phyloP scores from a whole-genome alignment of 92 coral and sea anemone species.

The Meandrina meandrites region DNA sequence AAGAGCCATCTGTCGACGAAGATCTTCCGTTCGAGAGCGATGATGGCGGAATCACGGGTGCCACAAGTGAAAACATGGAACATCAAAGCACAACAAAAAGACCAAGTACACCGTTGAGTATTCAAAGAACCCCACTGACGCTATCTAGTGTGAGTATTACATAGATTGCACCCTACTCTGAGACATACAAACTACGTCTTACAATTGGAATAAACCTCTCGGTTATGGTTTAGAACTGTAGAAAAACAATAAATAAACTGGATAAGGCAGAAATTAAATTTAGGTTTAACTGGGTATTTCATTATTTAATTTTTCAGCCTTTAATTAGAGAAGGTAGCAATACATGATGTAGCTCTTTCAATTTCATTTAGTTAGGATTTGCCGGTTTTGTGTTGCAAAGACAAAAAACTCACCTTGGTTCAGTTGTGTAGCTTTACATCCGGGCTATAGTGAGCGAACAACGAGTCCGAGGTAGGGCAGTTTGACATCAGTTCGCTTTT shows the following conservation, averaged over 20 bases:
- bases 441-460: background rate
- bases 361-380: background rate
- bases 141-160: slow-evolving; percentile 32
- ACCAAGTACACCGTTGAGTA: slow-evolving; percentile 15
- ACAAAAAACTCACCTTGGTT: background rate
- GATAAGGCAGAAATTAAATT: background rate
- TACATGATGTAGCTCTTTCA: too few species aligned
- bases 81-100: slow-evolving; percentile 1
- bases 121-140: slow-evolving; percentile 5
- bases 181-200: background rate
- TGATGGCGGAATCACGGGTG: background rate
- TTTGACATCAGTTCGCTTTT: background rate
- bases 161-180: background rate
- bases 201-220: background rate
- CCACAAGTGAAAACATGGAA: background rate
- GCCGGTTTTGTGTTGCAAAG: background rate
- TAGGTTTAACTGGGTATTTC: background rate
- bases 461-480: background rate
- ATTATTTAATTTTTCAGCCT: background rate
- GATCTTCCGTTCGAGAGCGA: slow-evolving; percentile 19
- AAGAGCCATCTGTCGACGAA: slow-evolving; percentile 25
- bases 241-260: background rate
- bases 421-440: background rate
- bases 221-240: background rate
- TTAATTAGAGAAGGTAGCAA: background rate